Base-by-base conservation (phyloP, 2,113 vertebrate genomes). In the Sprattus sprattus region DNA sequence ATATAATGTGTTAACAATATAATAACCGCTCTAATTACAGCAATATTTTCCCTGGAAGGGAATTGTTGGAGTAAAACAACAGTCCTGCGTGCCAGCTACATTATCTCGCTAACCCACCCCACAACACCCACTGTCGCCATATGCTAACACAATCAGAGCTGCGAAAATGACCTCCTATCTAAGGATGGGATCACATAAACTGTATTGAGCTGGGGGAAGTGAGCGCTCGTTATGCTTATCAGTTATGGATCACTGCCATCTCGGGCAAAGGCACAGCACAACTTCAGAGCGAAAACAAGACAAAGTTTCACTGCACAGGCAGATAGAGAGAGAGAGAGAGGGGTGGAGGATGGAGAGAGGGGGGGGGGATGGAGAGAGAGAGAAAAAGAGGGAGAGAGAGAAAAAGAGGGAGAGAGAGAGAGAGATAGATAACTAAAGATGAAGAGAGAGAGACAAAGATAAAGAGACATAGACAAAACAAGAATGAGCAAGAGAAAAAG, bases 111-210 rank as follows among this genome's bases (percentile, higher is more conserved):
- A 10, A 71, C 8, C 64, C 28, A 8, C 64, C 28, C n/a, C 64
- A 11, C n/a, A n/a, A n/a, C n/a, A n/a, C 64, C 28, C 10, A 13
- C 64, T 28, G 64, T 11, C 13, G 15, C 10, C 64, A 13, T 71
- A 32, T 13, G 25, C 64, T n/a, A 71, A 13, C 64, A 71, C 64
- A 32, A 71, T 71, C 9, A 71, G 64, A 28, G n/a, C 64, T 71
- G 25, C n/a, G 7, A 11, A 71, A 71, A 90, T n/a, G 45, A 44
- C 52, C 47, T n/a, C 87, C n/a, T 85, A 75, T 87, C 83, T 83
- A 49, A 44, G 45, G 32, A 47, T 81, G 64, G 2, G 82, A 84
- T 75, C 82, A 6, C 39, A 80, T 78, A 82, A 50, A 60, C 18
- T 20, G 80, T 22, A 82, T 60, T 81, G 83, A 81, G 78, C 52